These are phyloP conservation scores for Aricia agestis DNA, from an alignment of 1,140 invertebrate species.

Conservation along the genomic window DNA sequence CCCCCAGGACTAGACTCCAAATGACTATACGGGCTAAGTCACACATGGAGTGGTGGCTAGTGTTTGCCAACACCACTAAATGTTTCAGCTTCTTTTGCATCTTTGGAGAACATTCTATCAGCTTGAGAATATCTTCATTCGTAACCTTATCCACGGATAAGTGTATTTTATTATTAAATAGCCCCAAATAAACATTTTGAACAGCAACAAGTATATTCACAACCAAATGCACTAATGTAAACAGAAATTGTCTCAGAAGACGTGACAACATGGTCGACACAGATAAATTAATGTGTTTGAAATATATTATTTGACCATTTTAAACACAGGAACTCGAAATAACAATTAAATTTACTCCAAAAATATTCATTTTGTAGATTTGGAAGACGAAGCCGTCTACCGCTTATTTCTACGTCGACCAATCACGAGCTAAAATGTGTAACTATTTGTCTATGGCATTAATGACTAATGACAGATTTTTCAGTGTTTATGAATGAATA, in stretches of 20 bases:
- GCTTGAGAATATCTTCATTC: constrained; percentile 49
- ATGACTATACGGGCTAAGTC: constrained; percentile 78
- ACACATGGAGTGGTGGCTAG: constrained; percentile 44
- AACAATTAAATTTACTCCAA: neutral
- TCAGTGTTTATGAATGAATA: too few species aligned
- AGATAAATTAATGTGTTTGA: constrained; percentile 24
- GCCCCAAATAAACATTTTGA: constrained; percentile 60
- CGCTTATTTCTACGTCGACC: constrained; percentile 50
- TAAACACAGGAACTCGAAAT: constrained; percentile 31
- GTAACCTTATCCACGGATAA: constrained; percentile 37
- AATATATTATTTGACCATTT: constrained; percentile 53
- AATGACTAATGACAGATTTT: too few species aligned
- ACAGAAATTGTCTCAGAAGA: constrained; percentile 53
- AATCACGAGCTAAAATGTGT: constrained; percentile 65
- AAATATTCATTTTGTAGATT: constrained; percentile 18
- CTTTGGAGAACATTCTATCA: constrained; percentile 50
- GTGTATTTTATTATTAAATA: constrained; percentile 42
- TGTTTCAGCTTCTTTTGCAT: constrained; percentile 60
- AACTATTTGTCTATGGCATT: constrained; percentile 24
- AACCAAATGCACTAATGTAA: constrained; percentile 57
- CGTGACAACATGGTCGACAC: constrained; percentile 55
- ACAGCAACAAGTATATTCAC: constrained; percentile 67
- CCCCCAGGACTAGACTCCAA: constrained; percentile 80
- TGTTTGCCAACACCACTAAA: constrained; percentile 61
- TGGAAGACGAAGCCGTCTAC: constrained; percentile 36